Conservation (phyloP, 1,140 invertebrate genomes). For the Paraescarpia echinospica region DNA sequence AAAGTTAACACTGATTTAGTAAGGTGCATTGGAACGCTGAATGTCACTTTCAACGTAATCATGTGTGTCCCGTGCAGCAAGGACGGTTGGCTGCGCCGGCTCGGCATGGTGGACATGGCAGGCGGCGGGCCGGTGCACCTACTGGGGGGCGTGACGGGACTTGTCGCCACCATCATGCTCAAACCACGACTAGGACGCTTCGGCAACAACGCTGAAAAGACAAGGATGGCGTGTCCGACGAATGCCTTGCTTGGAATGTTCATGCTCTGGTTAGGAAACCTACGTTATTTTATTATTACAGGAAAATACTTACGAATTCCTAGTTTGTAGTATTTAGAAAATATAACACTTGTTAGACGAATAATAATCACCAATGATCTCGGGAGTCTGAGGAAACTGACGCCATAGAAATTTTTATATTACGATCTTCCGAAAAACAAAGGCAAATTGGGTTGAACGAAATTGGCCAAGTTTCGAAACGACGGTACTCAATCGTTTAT, state of each 20-base stretch:
- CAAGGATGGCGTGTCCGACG: constrained; percentile 38
- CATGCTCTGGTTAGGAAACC: constrained; percentile 37
- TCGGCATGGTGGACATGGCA: constrained; percentile 38
- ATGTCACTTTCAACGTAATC: neutral
- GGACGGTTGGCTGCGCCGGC: neutral
- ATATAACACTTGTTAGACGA: too few species aligned
- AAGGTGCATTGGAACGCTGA: neutral
- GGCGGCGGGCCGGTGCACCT: constrained; percentile 25
- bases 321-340: too few species aligned
- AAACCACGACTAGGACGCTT: constrained; percentile 22
- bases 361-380: too few species aligned
- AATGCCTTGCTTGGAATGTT: constrained; percentile 44
- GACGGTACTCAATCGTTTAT: too few species aligned
- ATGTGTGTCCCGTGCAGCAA: neutral
- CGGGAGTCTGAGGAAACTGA: too few species aligned
- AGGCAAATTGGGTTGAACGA: too few species aligned
- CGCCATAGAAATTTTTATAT: too few species aligned
- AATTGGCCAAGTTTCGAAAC: too few species aligned
- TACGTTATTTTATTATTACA: neutral
- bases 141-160: constrained; percentile 22
- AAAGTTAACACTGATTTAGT: neutral
- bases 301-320: neutral
- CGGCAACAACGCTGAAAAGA: neutral
- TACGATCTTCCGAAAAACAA: too few species aligned
- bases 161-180: constrained; percentile 24